Base-by-base conservation (phyloP, 2,888 invertebrate species). In the Omphaloscelis lunosa region DNA sequence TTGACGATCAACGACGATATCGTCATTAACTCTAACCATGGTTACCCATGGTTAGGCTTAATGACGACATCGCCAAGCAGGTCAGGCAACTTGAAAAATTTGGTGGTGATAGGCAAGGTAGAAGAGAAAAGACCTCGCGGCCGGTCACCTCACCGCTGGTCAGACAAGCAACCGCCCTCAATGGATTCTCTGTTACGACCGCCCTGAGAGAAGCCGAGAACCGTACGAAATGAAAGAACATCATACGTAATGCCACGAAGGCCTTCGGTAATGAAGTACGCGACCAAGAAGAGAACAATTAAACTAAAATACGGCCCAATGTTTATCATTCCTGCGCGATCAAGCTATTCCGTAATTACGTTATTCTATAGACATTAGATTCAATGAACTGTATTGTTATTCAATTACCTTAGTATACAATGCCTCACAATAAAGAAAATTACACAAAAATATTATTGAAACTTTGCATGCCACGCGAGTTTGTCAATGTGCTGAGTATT, bases 401-500 rank as follows among this genome's bases (percentile, higher is more conserved):
- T 72, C 15, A 65, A 63, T 59, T n/a, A 23, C 53, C 34, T 20
- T 53, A 41, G 41, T 67, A 34, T 66, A 59, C 51, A 62, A 34
- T 62, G 59, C 51, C 0, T 23, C 15, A 62, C 34, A 39, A 34
- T 11, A n/a, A 71, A 68, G 74, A 72, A 79, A 83, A 65, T 41
- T 17, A 5, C 12, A 45, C 39, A 56, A 75, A 61, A 66, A 45
- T 53, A 69, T 34, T 53, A 56, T 39, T 63, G 20, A 59, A 56
- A 69, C 53, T 72, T 77, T 56, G 39, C 48, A 77, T 67, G 58
- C 79, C 17, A 59, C 67, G 17, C 58, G 27, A 71, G 20, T 70
- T 20, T 15, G 39, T 67, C 72, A 62, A 74, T 62, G 58, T 53
- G 12, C 63, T 15, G n/a, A 48, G 29, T 66, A 63, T 84, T 86